Evolutionary conservation across 2,797 vertebrate species (phyloP).

Genomic region (Adelosebastes latens): DNA sequence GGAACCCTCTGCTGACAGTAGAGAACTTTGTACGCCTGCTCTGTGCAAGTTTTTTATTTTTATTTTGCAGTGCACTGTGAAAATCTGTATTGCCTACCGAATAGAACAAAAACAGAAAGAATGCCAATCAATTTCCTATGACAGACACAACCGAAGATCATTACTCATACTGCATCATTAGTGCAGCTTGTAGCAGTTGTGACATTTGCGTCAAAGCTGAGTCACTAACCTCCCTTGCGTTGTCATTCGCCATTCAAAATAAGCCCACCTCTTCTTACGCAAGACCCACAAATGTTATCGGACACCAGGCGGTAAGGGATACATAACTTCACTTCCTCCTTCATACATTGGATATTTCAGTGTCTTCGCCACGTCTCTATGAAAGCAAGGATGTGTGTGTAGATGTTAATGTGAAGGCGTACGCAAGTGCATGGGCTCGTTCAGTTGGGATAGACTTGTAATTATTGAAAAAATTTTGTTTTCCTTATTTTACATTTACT

Average conservation of each 20-base stretch:
- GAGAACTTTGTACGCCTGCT: constrained; percentile 47
- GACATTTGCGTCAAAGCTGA: constrained; percentile 12
- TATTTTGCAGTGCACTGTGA: constrained; percentile 12
- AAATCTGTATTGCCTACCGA: constrained; percentile 14
- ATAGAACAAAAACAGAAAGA: constrained; percentile 36
- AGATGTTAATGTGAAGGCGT: background rate
- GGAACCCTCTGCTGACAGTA: constrained; percentile 28
- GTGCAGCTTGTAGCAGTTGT: background rate
- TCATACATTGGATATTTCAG: background rate
- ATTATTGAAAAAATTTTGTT: too few species aligned
- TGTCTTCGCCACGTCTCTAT: background rate
- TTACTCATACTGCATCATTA: constrained; percentile 14
- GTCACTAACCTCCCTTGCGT: background rate
- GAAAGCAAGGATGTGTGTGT: background rate
- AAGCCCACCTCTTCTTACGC: background rate
- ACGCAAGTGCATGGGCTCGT: background rate
- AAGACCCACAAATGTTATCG: background rate
- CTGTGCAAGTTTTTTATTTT: constrained; percentile 8
- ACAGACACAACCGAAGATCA: constrained; percentile 25
- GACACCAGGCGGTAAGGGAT: background rate
- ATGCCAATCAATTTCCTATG: constrained; percentile 44
- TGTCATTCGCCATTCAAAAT: constrained; percentile 18
- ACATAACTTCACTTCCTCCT: background rate
- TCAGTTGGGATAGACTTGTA: background rate
- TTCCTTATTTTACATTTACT: too few species aligned